Evolutionary conservation across 2,113 vertebrate species (phyloP), one percentile per base, ranked within the genome.

Genomic region (Anseranas semipalmata): DNA sequence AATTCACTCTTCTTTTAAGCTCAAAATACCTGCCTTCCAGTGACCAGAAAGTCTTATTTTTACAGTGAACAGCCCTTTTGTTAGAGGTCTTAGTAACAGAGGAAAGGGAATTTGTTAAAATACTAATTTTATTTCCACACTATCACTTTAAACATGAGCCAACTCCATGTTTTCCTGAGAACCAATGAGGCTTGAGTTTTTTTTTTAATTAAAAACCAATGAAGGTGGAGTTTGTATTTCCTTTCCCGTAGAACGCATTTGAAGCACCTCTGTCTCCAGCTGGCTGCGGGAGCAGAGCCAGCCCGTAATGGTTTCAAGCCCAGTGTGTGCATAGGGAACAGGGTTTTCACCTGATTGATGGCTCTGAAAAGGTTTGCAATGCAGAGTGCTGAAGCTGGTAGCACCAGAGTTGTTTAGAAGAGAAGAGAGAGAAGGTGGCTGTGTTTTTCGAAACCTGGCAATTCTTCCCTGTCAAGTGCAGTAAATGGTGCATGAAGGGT

Each of bases 261-360:
- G 95, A 96, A 96, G 79, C 85, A 93, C 93, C 94, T 92, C 95
- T 95, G 94, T 82, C 87, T 96, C 96, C 94, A 97, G 93, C 95
- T 97, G 95, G 95, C 93, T 91, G 9, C 87, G 87, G 93, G 96
- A 97, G 62, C 92, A 71, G 89, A 95, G 95, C 97, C 93, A 96
- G 68, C 89, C 70, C 55, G 13, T 93, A 91, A 95, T 95, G 94
- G 63, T 96, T 95, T 91, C 91, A 87, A 96, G 89, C 74, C 74
- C 85, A 71, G 81, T 77, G 78, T 95, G 87, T 83, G 78, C 89
- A 89, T 4, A 93, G 86, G 91, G 84, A 82, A 93, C 94, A 84
- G 66, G 72, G 48, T 59, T 97, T 95, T 93, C 58, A 86, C 68
- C 73, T 91, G 89, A 91, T 60, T 90, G 88, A 95, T 86, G 86